Evolutionary conservation across 2,797 vertebrate genomes (phyloP).

Genomic region (Hybognathus amarus): DNA sequence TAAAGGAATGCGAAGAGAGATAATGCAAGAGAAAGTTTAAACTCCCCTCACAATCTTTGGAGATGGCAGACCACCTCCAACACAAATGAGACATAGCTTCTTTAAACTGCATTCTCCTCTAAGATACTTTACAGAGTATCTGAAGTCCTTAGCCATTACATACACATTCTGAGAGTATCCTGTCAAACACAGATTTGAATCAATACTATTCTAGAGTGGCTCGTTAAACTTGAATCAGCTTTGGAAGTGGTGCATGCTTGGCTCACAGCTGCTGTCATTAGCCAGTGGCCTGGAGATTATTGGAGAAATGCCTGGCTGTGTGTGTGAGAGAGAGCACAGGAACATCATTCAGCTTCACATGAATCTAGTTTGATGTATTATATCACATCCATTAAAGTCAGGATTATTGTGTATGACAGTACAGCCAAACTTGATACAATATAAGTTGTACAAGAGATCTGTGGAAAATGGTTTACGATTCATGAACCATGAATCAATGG

Average conservation of each 20-base stretch:
- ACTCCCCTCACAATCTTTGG: slow-evolving; percentile 44
- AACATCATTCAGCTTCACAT: slow-evolving; percentile 39
- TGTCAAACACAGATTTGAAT: slow-evolving; percentile 87
- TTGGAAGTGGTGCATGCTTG: slow-evolving; percentile 82
- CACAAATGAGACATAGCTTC: slow-evolving; percentile 67
- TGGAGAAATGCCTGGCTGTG: slow-evolving; percentile 80
- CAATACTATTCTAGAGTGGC: slow-evolving; percentile 84
- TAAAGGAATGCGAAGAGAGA: slow-evolving; percentile 45
- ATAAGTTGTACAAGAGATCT: slow-evolving; percentile 1
- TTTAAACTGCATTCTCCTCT: slow-evolving; percentile 67
- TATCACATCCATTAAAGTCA: slow-evolving; percentile 17
- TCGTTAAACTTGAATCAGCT: slow-evolving; percentile 87
- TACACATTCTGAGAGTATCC: slow-evolving; percentile 83
- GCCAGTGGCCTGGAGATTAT: slow-evolving; percentile 79
- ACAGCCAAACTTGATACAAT: slow-evolving; percentile 6
- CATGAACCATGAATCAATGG: no score
- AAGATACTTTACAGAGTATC: slow-evolving; percentile 72
- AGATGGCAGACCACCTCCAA: slow-evolving; percentile 60
- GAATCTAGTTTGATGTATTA: slow-evolving; percentile 24
- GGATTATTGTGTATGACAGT: slow-evolving; percentile 15
- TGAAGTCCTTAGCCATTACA: slow-evolving; percentile 83
- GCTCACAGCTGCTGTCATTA: slow-evolving; percentile 85
- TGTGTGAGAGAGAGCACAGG: slow-evolving; percentile 6
- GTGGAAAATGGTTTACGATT: slow-evolving; percentile 7
- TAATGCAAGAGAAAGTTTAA: slow-evolving; percentile 25